Base-by-base conservation (phyloP, 2,113 vertebrate genomes). In the Varanus komodoensis region DNA sequence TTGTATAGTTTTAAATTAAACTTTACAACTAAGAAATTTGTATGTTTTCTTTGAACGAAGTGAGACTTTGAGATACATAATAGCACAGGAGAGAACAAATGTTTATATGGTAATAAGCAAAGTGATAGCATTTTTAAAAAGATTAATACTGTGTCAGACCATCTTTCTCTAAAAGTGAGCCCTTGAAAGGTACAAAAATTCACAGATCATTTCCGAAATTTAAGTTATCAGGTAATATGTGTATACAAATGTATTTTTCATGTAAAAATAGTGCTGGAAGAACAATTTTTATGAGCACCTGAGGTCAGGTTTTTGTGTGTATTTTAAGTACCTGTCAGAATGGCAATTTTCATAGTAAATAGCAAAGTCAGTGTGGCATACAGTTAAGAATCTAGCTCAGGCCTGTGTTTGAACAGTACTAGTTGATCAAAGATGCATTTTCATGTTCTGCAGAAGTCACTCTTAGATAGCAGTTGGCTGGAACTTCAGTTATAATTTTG, bases 1-100 rank as follows among this genome's bases (percentile, higher is more conserved):
- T 79, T 85, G 15, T 68, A 68, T 15, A 29, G 25, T 85, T 88
- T 91, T 89, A 67, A 88, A 89, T 81, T 84, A 91, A 91, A 34
- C 67, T 81, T 90, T 82, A 21, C 74, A 75, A 50, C n/a, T 4
- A 77, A n/a, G 25, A 71, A 81, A 61, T 38, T 90, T 75, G 21
- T 64, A 12, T 8, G 17, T 64, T 64, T 73, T 82, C 8, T 27
- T 89, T 82, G 29, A 68, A 29, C 57, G 61, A 29, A 11, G 19
- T 32, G 3, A 50, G 21, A 87, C 5, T 32, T 3, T 87, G 8
- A 25, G 38, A n/a, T 84, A 9, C 8, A 4, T 48, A 73, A 86
- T 25, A n/a, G 54, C 32, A 34, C 5, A 38, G 11, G 2, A 75
- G 23, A 34, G 50, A 85, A 32, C 6, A 69, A 8, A n/a, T 73